Evolutionary conservation across 2,113 vertebrate genomes (phyloP).

Genomic region (Fulmarus glacialis): DNA sequence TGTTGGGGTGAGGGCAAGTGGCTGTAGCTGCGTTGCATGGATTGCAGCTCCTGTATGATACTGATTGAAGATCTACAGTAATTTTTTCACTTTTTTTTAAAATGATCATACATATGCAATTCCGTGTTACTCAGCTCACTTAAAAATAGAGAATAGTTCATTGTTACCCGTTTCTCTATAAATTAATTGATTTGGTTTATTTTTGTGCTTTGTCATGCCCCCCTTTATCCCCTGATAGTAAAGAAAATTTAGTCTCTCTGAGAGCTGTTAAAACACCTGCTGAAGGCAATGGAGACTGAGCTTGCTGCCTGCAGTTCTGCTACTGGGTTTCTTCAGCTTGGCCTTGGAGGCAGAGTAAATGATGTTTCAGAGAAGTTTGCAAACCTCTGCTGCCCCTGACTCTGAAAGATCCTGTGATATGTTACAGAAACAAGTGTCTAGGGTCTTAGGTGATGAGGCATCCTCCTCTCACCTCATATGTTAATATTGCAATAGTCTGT

Average conservation of each 20-base stretch:
- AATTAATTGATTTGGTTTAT: not conserved
- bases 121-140: not conserved
- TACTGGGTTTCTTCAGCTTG: not conserved
- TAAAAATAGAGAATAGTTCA: not conserved
- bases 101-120: not conserved
- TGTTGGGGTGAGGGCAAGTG: not conserved
- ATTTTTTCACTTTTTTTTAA: not conserved
- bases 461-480: not conserved
- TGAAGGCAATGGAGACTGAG: not conserved
- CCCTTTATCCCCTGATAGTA: not conserved
- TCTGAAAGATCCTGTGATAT: not conserved
- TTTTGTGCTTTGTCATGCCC: not conserved
- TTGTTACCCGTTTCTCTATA: not conserved
- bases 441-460: not conserved
- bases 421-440: not conserved
- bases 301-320: not conserved
- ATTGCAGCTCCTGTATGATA: not conserved
- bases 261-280: not conserved
- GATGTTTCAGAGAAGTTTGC: not conserved
- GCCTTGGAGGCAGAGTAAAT: not conserved
- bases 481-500: not conserved
- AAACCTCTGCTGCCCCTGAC: not conserved
- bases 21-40: not conserved
- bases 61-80: not conserved
- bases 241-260: not conserved